These are phyloP conservation scores for Pristis pectinata DNA, from an alignment of 2,797 vertebrate species.

Conservation along the genomic window DNA sequence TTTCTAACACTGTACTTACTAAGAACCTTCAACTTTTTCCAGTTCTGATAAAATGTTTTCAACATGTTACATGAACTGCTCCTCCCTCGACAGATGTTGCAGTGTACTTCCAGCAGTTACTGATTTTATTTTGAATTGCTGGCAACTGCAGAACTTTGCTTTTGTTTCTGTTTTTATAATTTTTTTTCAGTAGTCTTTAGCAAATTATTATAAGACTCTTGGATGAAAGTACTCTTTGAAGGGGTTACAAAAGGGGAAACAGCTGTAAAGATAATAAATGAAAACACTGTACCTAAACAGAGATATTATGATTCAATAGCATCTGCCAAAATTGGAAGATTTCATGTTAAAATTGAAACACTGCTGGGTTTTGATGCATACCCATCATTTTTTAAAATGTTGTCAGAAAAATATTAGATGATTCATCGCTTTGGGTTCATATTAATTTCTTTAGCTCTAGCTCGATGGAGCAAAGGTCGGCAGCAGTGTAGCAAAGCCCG, in stretches of 20 bases:
- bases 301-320: neutral
- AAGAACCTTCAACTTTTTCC: too few species aligned
- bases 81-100: too few species aligned
- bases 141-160: too few species aligned
- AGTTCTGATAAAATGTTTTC: too few species aligned
- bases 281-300: neutral
- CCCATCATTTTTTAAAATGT: slow-evolving; percentile 12
- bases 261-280: slow-evolving; percentile 13
- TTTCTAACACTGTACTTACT: too few species aligned
- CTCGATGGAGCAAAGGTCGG: slow-evolving; percentile 13
- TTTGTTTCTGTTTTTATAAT: too few species aligned
- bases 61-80: too few species aligned
- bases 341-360: slow-evolving; percentile 17
- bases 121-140: too few species aligned
- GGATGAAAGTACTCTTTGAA: neutral
- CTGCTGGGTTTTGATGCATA: slow-evolving; percentile 26
- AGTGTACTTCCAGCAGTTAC: too few species aligned
- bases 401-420: slow-evolving; percentile 16
- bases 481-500: slow-evolving; percentile 12
- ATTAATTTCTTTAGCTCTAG: slow-evolving; percentile 32
- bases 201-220: neutral
- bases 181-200: too few species aligned
- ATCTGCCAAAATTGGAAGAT: neutral
- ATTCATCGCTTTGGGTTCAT: slow-evolving; percentile 33
- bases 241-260: neutral